Percentiles rank a stretch among this genome's conserved stretches.
Conservation (phyloP, 2,797 vertebrate genomes). For the Myotis pilosus region DNA sequence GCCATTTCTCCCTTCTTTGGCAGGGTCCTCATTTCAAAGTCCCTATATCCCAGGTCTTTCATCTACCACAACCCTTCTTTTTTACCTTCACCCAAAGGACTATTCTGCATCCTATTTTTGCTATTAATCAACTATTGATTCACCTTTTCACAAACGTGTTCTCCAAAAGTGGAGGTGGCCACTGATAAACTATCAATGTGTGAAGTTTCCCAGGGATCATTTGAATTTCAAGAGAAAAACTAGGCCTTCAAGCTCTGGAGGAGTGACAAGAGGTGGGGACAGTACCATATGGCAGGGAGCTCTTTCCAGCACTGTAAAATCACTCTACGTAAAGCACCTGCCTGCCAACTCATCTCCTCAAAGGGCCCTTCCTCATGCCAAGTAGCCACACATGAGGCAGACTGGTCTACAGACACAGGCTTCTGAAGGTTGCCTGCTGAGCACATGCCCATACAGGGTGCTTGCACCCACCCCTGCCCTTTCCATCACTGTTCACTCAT, state of each 20-base stretch:
- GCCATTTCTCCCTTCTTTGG: neutral
- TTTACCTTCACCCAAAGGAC: neutral
- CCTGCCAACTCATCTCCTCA: neutral
- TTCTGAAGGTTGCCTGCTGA: neutral
- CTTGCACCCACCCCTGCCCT: neutral
- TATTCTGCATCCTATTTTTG: neutral
- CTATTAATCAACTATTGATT: neutral
- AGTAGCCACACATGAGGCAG: neutral
- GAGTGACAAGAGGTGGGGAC: neutral
- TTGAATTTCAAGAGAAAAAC: slow-evolving; percentile 42
- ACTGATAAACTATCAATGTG: neutral
- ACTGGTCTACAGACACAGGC: neutral
- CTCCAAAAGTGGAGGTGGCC: neutral
- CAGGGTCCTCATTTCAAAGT: neutral
- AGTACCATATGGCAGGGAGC: neutral
- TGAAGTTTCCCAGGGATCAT: neutral
- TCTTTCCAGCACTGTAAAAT: neutral
- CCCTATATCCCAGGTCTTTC: neutral
- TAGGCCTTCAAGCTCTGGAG: neutral
- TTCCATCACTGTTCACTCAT: neutral
- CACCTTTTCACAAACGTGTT: neutral
- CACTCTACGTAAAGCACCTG: neutral
- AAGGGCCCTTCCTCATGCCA: neutral
- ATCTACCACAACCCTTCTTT: neutral
- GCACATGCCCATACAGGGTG: neutral